These are phyloP conservation scores for Canis aureus DNA, from an alignment of 2,113 vertebrate species.

Conservation along the genomic window DNA sequence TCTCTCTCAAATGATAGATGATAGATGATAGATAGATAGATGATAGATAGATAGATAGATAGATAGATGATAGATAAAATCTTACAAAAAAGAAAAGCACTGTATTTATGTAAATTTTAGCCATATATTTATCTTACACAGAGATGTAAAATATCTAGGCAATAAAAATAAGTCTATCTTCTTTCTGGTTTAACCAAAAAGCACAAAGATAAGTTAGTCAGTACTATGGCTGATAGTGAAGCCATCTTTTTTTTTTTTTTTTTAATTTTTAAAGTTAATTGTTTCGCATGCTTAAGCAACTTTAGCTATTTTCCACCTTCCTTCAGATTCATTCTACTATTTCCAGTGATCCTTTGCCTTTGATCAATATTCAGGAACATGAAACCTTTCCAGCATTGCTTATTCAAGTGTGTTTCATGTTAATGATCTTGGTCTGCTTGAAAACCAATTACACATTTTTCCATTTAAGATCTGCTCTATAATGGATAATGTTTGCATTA, in stretches of 20 bases:
- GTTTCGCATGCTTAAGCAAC: background rate
- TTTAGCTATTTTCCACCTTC: constrained; percentile 31
- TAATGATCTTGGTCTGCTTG: background rate
- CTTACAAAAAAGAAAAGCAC: background rate
- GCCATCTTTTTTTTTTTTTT: background rate
- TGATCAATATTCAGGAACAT: background rate
- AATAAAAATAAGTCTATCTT: background rate
- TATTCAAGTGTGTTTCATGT: background rate
- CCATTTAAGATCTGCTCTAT: background rate
- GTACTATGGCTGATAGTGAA: background rate
- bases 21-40: too few species aligned
- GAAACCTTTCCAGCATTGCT: constrained; percentile 22
- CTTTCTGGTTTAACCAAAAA: background rate
- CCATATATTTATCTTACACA: background rate
- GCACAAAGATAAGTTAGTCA: background rate
- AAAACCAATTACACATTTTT: background rate
- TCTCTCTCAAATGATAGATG: too few species aligned
- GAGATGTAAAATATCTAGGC: background rate
- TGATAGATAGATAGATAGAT: too few species aligned
- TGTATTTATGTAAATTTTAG: background rate
- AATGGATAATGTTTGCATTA: constrained; percentile 17
- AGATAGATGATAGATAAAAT: background rate
- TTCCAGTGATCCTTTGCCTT: background rate
- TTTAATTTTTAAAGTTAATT: constrained; percentile 47
- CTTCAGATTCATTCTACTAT: background rate